Conservation (phyloP, 2,888 invertebrate species). For the Myathropa florea region DNA sequence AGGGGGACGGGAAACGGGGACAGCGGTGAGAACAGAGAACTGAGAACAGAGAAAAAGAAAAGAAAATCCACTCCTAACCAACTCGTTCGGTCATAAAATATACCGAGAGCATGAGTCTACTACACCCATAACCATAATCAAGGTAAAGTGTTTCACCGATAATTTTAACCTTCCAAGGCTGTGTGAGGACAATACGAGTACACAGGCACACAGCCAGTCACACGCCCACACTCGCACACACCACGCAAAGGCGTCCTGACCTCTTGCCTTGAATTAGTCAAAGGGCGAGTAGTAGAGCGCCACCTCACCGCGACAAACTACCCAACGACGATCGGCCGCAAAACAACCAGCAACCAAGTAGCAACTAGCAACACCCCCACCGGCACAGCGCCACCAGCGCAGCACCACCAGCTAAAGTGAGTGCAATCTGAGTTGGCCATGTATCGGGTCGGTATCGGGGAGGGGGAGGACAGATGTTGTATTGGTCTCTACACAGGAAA, state of each 20-base stretch:
- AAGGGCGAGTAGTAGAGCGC: neutral
- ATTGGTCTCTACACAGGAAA: conserved; percentile 11
- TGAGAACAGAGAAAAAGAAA: neutral
- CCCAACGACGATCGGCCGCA: neutral
- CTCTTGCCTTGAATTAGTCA: conserved; percentile 61
- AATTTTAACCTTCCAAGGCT: conserved; percentile 65
- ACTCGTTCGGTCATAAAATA: conserved; percentile 40
- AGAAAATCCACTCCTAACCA: conserved; percentile 29
- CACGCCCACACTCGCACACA: neutral
- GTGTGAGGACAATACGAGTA: conserved; percentile 15
- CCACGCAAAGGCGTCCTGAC: conserved; percentile 27
- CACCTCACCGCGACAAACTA: neutral
- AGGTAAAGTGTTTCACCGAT: conserved; percentile 70
- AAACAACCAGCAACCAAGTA: neutral
- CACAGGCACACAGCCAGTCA: neutral
- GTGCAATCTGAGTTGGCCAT: conserved; percentile 51
- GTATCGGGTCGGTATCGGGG: neutral
- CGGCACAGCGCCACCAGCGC: neutral
- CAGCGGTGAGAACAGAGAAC: neutral
- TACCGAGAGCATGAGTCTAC: conserved; percentile 50
- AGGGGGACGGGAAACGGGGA: neutral
- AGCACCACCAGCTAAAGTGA: conserved; percentile 22
- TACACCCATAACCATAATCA: conserved; percentile 56
- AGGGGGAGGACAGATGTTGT: neutral
- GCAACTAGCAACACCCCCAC: neutral